Evolutionary conservation across 2,888 invertebrate species (phyloP).

Genomic region (Cryptocheilus praepositus): DNA sequence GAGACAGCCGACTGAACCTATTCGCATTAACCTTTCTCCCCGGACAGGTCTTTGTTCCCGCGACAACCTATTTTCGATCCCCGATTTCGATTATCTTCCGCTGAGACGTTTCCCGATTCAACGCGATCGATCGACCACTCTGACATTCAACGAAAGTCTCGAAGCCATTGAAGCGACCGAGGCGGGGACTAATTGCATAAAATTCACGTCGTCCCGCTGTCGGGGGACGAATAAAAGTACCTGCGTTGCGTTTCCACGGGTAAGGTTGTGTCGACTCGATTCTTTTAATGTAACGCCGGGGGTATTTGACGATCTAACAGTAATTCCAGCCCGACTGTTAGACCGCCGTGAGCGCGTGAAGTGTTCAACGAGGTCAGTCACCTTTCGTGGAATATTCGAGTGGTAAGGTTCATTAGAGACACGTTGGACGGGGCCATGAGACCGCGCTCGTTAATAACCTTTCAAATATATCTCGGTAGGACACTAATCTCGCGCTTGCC

Average conservation of each 20-base stretch:
- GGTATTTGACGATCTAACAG: constrained; percentile 49
- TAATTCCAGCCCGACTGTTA: constrained; percentile 51
- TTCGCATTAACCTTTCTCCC: constrained; percentile 15
- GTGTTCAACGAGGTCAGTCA: constrained; percentile 44
- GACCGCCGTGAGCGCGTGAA: constrained; percentile 34
- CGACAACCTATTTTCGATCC: no score
- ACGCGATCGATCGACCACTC: no score
- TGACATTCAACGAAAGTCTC: no score
- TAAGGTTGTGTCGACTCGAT: no score
- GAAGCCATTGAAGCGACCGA: no score
- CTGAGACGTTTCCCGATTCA: no score
- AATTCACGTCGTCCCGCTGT: no score
- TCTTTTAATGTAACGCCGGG: no score
- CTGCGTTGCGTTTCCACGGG: no score
- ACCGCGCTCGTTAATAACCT: neutral
- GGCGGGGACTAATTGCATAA: no score
- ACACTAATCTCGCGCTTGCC: neutral
- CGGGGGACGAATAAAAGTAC: no score
- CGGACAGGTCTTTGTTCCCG: constrained; percentile 12
- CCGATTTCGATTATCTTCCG: no score
- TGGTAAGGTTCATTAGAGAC: constrained; percentile 42
- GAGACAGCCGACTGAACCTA: constrained; percentile 24
- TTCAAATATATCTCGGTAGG: constrained; percentile 1
- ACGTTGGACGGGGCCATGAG: neutral
- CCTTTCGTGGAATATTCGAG: constrained; percentile 48